Evolutionary conservation across 2,113 vertebrate genomes (phyloP), one percentile per base, ranked within the genome.

Genomic region (Bos javanicus): DNA sequence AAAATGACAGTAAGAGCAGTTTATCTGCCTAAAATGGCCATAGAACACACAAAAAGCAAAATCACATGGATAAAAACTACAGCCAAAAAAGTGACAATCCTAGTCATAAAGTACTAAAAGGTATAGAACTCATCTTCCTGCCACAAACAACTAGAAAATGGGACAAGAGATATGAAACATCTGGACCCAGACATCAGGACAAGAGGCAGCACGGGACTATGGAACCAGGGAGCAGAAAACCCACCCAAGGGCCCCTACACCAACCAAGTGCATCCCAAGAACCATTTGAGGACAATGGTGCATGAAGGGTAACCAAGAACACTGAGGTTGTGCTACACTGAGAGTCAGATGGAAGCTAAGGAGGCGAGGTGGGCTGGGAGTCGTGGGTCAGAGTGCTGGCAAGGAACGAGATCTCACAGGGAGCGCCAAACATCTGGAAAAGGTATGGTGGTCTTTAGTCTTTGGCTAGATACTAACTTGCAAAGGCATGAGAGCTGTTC

Each of bases 11-110:
- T 36, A 1, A 25, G 9, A 71, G 16, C 14, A 87, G 28, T 33
- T 81, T 30, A 78, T 14, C 62, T 39, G 26, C 33, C 50, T 52
- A 71, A 54, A 93, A 25, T 39, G 56, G 82, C 82, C 92, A 83
- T 59, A n/a, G 89, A 96, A 33, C 33, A 89, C 43, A 88, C 57
- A 71, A 36, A 74, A 94, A 57, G 23, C 39, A 78, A 43, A 57
- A 50, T 36, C n/a, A 21, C 9, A n/a, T 14, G 12, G 3, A 54
- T 30, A 93, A 83, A 91, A 84, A 59, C 50, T 39, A 28, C 11
- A 43, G 36, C 36, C 33, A 89, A 46, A 52, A 2, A 11, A 54
- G 19, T 14, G 17, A 28, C 30, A 28, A 92, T 19, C 48, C 33
- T 50, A 62, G 23, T 50, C 15, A 25, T 33, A 8, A 71, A 88